Percentiles rank a stretch among this genome's conserved stretches.
phyloP scores from a whole-genome alignment of 1,140 invertebrate genomes.

The Apis cerana region DNA sequence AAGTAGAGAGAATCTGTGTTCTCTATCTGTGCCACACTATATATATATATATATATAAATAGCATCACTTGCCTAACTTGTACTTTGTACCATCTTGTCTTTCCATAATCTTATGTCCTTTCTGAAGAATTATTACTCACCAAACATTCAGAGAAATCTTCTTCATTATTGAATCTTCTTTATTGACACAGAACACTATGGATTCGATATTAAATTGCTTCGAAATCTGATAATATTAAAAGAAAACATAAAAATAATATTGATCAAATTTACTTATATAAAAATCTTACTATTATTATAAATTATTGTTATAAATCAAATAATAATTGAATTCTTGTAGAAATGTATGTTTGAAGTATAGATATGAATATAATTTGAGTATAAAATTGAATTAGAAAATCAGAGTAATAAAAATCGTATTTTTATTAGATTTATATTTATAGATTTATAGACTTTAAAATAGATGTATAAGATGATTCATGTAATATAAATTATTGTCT shows the following conservation, averaged over 20 bases:
- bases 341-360: too few relatives aligned
- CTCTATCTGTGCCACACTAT: background rate
- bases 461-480: too few relatives aligned
- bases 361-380: too few relatives aligned
- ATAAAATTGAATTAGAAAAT: too few relatives aligned
- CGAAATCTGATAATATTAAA: background rate
- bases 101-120: constrained; percentile 21
- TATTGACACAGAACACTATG: constrained; percentile 20
- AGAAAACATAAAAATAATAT: background rate
- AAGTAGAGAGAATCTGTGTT: background rate
- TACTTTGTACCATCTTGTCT: background rate
- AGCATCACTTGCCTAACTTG: constrained; percentile 35
- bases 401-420: too few relatives aligned
- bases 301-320: background rate
- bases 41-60: constrained; percentile 4
- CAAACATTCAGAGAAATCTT: constrained; percentile 30
- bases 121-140: constrained; percentile 52
- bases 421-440: too few relatives aligned
- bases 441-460: too few relatives aligned
- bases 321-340: background rate
- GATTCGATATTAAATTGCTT: background rate
- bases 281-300: background rate
- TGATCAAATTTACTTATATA: background rate
- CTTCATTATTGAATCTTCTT: constrained; percentile 53
- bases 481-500: too few relatives aligned